These are phyloP conservation scores for Phoenicopterus ruber DNA, from an alignment of 2,113 vertebrate genomes.

Conservation along the genomic window DNA sequence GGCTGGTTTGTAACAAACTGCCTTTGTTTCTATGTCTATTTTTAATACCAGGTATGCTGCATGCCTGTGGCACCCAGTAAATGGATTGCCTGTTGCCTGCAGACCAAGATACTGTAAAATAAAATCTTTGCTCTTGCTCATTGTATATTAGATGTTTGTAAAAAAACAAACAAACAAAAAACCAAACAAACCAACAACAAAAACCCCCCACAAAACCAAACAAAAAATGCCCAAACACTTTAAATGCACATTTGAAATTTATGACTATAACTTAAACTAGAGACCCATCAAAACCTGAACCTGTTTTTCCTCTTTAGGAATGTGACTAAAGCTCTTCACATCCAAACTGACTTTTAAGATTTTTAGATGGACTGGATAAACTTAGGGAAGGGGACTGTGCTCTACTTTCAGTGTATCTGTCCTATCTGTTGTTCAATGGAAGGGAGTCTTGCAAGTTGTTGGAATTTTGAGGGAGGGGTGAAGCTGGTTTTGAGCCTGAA, in stretches of 20 bases:
- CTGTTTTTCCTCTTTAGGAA: not conserved
- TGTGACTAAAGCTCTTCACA: not conserved
- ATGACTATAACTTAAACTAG: not conserved
- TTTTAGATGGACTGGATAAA: not conserved
- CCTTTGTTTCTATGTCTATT: not conserved
- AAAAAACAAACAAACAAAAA: not conserved
- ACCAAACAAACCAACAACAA: too few species aligned
- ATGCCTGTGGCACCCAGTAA: not conserved
- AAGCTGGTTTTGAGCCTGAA: not conserved
- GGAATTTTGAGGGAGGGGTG: too few species aligned
- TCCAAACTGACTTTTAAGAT: not conserved
- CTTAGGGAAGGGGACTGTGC: not conserved
- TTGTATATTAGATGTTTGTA: not conserved
- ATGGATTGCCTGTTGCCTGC: not conserved
- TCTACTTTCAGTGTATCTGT: not conserved
- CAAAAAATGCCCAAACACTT: not conserved
- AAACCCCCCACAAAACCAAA: too few species aligned
- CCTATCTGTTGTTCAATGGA: not conserved
- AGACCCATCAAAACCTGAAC: not conserved
- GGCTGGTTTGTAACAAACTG: not conserved
- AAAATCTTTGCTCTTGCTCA: not conserved
- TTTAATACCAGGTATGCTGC: not conserved
- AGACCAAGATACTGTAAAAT: not conserved
- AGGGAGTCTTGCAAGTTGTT: not conserved
- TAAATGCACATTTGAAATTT: not conserved